Conservation (phyloP, 2,888 invertebrate genomes). For the Gymnoscelis rufifasciata region DNA sequence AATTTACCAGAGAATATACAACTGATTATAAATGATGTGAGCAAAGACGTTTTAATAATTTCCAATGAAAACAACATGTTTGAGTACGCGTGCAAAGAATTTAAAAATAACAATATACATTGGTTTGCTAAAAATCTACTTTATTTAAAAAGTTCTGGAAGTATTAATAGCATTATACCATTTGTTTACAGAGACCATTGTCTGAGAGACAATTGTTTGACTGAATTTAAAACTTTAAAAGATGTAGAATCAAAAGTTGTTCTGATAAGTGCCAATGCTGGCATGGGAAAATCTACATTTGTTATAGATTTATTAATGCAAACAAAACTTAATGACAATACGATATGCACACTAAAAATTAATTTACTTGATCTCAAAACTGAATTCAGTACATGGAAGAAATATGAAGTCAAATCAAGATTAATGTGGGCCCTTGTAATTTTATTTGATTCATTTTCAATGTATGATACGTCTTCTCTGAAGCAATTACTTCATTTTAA, state of each 20-base stretch:
- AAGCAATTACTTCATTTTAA: neutral
- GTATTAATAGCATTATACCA: neutral
- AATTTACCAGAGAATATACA: neutral
- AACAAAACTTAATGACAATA: conserved; percentile 23
- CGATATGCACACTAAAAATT: conserved; percentile 27
- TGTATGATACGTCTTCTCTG: neutral
- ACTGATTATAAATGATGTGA: neutral
- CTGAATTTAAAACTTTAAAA: conserved; percentile 1
- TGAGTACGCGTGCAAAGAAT: neutral
- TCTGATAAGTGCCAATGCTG: conserved; percentile 28
- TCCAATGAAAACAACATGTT: neutral
- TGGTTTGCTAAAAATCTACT: conserved; percentile 3
- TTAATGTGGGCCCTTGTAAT: neutral
- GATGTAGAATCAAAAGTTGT: conserved; percentile 22
- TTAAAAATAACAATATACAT: conserved; percentile 1
- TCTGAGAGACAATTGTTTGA: neutral
- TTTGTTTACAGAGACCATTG: neutral
- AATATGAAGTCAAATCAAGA: neutral
- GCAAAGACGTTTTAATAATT: conserved; percentile 3
- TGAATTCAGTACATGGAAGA: conserved; percentile 9
- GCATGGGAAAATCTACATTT: conserved; percentile 33
- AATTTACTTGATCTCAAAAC: conserved; percentile 22
- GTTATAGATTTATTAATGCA: conserved; percentile 27
- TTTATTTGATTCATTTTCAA: conserved; percentile 8
- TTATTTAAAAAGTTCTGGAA: conserved; percentile 3